These are phyloP conservation scores for Phalacrocorax brasilianus DNA, from an alignment of 2,113 vertebrate species.

Conservation along the genomic window DNA sequence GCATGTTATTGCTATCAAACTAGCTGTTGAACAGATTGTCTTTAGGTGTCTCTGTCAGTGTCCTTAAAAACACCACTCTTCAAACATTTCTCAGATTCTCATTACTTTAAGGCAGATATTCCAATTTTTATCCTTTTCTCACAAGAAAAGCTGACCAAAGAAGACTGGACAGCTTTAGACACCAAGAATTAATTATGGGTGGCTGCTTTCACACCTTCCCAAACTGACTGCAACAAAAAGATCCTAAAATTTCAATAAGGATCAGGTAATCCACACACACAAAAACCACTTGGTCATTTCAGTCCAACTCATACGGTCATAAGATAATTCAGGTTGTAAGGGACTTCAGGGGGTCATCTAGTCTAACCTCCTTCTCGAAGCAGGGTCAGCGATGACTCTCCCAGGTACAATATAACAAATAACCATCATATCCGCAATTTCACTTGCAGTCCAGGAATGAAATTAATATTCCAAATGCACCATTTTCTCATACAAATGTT, in stretches of 20 bases:
- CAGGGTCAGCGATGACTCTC: not conserved
- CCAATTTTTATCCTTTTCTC: not conserved
- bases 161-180: not conserved
- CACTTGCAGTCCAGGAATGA: not conserved
- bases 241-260: not conserved
- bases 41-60: constrained; percentile 19
- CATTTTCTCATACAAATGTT: not conserved
- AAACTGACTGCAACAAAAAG: not conserved
- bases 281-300: not conserved
- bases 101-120: not conserved
- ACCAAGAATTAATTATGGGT: not conserved
- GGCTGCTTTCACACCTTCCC: not conserved
- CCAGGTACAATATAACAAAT: not conserved
- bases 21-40: constrained; percentile 19
- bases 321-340: not conserved
- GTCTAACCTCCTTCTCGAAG: not conserved
- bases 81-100: not conserved
- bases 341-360: not conserved
- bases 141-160: not conserved
- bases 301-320: not conserved
- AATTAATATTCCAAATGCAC: not conserved
- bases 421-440: not conserved
- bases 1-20: constrained; percentile 33
- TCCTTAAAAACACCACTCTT: not conserved
- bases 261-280: not conserved